Evolutionary conservation across 2,888 invertebrate species (phyloP), one percentile per base, ranked within the genome.

Genomic region (Pristionchus fissidentatus): DNA sequence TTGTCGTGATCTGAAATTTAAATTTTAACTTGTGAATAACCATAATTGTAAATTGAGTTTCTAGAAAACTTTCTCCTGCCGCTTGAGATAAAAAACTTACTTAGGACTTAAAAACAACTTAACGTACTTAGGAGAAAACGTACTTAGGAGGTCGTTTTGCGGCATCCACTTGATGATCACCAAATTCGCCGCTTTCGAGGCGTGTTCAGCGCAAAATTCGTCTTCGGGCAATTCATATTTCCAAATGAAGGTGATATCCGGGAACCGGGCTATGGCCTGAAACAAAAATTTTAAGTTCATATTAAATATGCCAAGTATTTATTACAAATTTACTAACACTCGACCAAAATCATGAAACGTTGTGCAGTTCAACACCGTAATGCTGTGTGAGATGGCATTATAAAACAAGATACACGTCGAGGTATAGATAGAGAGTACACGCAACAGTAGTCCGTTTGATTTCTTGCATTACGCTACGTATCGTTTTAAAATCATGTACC

Each of bases 91-190:
- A n/a, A n/a, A n/a, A n/a, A n/a, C n/a, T n/a, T n/a, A n/a, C n/a
- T n/a, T n/a, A n/a, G n/a, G n/a, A n/a, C n/a, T n/a, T 57, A 29
- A 57, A 3, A 0, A 55, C n/a, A 15, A 55, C 4, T 15, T n/a
- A 13, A 22, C 10, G 55, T 55, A n/a, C n/a, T 7, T 19, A 15
- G 19, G 38, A 38, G 32, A 41, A 35, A 2, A 32, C 70, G 41
- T 26, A 70, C 70, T 70, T 0, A 70, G 70, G 1, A 70, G 70
- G 13, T 70, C 70, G 2, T 26, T 26, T 43, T 70, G 70, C 70
- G 62, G 62, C 38, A 66, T 66, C 62, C 62, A 66, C 62, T 66
- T 66, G 22, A 38, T 66, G 1, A 66, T 32, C 15, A 66, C 38
- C 5, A 66, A 38, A 66, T 66, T 66, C 15, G 62, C 35, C 0